Percentiles rank a stretch among this genome's conserved stretches.
Evolutionary conservation across 2,113 vertebrate genomes (phyloP).

Genomic region (Vulpes vulpes): DNA sequence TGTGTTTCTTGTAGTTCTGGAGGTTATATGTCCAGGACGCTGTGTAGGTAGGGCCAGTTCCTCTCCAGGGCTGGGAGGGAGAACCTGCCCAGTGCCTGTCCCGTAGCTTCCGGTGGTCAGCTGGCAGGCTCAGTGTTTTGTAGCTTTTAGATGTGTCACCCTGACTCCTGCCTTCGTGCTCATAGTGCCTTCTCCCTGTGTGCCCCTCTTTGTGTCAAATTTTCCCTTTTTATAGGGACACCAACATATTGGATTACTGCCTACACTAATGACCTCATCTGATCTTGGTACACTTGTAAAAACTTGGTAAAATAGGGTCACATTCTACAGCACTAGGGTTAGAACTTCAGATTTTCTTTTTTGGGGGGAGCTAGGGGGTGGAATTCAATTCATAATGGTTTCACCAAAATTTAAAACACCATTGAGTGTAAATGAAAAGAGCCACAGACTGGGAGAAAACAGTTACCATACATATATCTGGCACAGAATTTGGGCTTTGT

Average conservation of each 20-base stretch:
- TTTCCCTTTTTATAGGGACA: background rate
- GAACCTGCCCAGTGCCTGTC: too few relatives aligned
- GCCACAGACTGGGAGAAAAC: background rate
- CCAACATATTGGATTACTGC: background rate
- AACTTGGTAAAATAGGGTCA: background rate
- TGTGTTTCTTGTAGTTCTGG: background rate
- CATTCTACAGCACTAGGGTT: background rate
- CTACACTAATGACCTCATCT: background rate
- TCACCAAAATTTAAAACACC: conserved; percentile 8
- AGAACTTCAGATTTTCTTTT: background rate
- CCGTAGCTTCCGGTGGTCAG: background rate
- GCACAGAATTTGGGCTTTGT: background rate
- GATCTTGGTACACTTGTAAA: background rate
- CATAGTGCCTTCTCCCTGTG: background rate
- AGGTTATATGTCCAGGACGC: background rate
- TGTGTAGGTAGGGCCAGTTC: background rate
- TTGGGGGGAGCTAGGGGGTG: background rate
- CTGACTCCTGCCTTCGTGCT: background rate
- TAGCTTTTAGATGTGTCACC: background rate
- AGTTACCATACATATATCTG: background rate
- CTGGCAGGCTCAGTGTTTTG: background rate
- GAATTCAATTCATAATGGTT: background rate
- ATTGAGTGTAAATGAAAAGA: background rate
- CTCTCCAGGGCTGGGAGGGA: background rate
- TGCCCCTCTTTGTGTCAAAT: background rate